Conservation (phyloP, 2,888 invertebrate species). For the Sphecodes monilicornis region DNA sequence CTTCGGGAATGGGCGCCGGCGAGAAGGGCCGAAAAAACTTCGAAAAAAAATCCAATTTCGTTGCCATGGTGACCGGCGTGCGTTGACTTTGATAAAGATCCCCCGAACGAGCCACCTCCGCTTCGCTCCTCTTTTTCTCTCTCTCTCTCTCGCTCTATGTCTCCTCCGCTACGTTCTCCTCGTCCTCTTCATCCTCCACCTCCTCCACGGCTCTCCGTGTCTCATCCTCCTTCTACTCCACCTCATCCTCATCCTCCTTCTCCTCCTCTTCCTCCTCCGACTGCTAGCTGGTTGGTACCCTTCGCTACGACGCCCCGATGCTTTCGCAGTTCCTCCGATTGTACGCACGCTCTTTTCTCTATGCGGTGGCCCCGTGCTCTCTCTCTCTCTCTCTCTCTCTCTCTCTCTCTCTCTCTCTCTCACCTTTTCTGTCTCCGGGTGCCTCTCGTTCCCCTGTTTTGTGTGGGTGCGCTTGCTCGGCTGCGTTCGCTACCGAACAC, state of each 20-base stretch:
- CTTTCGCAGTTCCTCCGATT: slow-evolving; percentile 65
- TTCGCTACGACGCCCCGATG: slow-evolving; percentile 59
- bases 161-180: slow-evolving; percentile 54
- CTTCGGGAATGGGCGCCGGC: slow-evolving; percentile 72
- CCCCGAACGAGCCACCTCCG: slow-evolving; percentile 74
- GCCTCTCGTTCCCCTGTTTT: not conserved
- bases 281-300: slow-evolving; percentile 51
- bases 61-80: slow-evolving; percentile 84
- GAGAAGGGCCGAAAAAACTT: slow-evolving; percentile 83
- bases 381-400: not conserved
- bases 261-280: slow-evolving; percentile 43
- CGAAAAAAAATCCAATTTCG: slow-evolving; percentile 84
- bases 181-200: slow-evolving; percentile 44
- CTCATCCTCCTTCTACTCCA: slow-evolving; percentile 45
- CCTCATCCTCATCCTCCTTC: slow-evolving; percentile 35
- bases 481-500: slow-evolving; percentile 20
- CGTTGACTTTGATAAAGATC: slow-evolving; percentile 85
- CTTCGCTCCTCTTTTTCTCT: slow-evolving; percentile 17
- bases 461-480: slow-evolving; percentile 3
- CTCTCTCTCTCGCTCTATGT: not conserved
- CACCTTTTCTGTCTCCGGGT: not conserved
- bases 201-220: slow-evolving; percentile 47
- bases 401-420: no score
- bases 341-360: slow-evolving; percentile 52
- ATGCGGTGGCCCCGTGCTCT: not conserved